Evolutionary conservation across 1,140 invertebrate species (phyloP).

Genomic region (Drosophila tani): DNA sequence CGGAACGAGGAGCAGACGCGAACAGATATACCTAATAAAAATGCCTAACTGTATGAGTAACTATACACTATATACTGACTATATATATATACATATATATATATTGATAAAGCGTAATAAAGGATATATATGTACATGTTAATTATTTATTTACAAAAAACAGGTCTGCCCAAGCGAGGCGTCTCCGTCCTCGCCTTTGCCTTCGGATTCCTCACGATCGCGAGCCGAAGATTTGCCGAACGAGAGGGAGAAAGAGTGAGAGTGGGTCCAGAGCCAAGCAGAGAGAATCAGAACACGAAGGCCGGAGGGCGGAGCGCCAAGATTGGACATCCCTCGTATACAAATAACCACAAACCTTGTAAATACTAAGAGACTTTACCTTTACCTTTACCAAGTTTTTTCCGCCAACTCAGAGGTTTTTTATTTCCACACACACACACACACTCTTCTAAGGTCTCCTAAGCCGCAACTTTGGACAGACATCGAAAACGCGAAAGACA

Average conservation of each 20-base stretch:
- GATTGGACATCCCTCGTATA: neutral
- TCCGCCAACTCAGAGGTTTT: neutral
- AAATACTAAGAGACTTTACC: slow-evolving; percentile 13
- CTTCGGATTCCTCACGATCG: neutral
- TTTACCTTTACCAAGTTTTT: neutral
- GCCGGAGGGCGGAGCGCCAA: neutral
- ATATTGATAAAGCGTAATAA: slow-evolving; percentile 36
- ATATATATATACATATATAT: slow-evolving; percentile 19
- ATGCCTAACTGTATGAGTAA: slow-evolving; percentile 48
- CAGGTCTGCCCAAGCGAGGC: neutral
- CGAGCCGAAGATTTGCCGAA: neutral
- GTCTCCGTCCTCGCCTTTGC: neutral
- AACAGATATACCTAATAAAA: slow-evolving; percentile 49
- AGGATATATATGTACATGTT: slow-evolving; percentile 30
- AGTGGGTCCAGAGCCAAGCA: neutral
- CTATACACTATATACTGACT: slow-evolving; percentile 28
- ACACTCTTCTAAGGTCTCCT: neutral
- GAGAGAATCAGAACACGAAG: neutral
- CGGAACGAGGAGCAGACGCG: slow-evolving; percentile 10
- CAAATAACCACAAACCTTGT: slow-evolving; percentile 7
- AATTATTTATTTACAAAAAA: slow-evolving; percentile 60
- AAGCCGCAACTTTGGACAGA: slow-evolving; percentile 5
- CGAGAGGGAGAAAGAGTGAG: neutral
- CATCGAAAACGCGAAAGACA: slow-evolving; percentile 23
- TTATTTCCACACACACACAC: neutral